phyloP scores from a whole-genome alignment of 2,113 vertebrate genomes.

The Zosterops pallidus region DNA sequence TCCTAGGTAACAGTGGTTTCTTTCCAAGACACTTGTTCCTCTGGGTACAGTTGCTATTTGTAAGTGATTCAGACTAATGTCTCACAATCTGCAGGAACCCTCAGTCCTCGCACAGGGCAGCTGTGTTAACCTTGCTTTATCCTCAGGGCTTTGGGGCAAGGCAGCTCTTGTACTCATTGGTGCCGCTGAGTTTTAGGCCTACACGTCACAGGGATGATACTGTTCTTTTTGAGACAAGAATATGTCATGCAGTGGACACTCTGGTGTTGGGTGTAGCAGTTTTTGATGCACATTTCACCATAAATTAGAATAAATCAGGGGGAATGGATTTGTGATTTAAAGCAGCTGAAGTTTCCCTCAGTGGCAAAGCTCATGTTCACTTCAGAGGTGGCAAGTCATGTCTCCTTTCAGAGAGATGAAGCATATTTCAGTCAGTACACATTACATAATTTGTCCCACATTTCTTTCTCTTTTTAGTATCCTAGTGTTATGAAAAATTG shows the following conservation, averaged over 20 bases:
- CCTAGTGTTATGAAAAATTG: constrained; percentile 14
- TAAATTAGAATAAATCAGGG: neutral
- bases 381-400: neutral
- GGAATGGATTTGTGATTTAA: neutral
- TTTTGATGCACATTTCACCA: neutral
- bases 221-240: neutral
- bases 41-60: constrained; percentile 1
- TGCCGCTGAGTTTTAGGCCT: neutral
- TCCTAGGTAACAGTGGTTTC: constrained; percentile 13
- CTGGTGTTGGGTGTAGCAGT: neutral
- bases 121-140: neutral
- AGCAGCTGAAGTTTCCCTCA: neutral
- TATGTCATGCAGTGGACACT: neutral
- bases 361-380: neutral
- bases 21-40: neutral
- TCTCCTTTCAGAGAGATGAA: neutral
- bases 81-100: neutral
- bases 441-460: constrained; percentile 47
- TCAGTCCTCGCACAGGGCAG: neutral
- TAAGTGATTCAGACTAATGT: neutral
- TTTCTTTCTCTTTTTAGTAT: constrained; percentile 62
- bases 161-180: neutral
- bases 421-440: constrained; percentile 6
- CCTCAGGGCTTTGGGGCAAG: fast-evolving
- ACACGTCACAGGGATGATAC: neutral